These are phyloP conservation scores for Propsilocerus akamusi DNA, from an alignment of 1,140 invertebrate genomes.

Conservation along the genomic window DNA sequence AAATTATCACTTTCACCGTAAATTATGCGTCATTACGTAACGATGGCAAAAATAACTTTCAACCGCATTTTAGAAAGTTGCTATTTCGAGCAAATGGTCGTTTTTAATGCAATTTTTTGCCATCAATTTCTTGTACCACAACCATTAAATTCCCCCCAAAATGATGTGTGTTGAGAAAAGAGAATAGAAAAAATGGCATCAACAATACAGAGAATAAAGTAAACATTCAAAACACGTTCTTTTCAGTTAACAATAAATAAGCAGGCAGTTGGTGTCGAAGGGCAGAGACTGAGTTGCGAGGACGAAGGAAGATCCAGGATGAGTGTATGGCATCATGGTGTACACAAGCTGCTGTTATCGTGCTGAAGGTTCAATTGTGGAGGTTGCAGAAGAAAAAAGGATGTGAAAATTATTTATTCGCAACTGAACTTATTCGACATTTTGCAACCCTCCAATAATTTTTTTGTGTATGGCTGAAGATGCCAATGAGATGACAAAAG, in stretches of 20 bases:
- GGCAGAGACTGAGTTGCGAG: background rate
- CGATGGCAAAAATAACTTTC: too few relatives aligned
- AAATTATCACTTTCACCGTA: background rate
- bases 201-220: background rate
- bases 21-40: background rate
- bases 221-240: constrained; percentile 3
- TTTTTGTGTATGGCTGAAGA: background rate
- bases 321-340: background rate
- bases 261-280: background rate
- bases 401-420: background rate
- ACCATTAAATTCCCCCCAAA: too few relatives aligned
- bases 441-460: background rate
- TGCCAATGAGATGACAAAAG: background rate
- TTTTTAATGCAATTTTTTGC: background rate
- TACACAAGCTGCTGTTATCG: background rate
- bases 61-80: too few relatives aligned
- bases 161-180: background rate
- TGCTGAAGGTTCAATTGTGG: background rate
- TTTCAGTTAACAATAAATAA: constrained; percentile 4
- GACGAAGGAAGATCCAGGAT: background rate
- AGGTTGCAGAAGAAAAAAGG: background rate
- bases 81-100: background rate
- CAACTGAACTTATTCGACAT: background rate
- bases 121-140: background rate
- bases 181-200: background rate